Base-by-base conservation (phyloP, 2,113 vertebrate genomes). In the Smithornis capensis region DNA sequence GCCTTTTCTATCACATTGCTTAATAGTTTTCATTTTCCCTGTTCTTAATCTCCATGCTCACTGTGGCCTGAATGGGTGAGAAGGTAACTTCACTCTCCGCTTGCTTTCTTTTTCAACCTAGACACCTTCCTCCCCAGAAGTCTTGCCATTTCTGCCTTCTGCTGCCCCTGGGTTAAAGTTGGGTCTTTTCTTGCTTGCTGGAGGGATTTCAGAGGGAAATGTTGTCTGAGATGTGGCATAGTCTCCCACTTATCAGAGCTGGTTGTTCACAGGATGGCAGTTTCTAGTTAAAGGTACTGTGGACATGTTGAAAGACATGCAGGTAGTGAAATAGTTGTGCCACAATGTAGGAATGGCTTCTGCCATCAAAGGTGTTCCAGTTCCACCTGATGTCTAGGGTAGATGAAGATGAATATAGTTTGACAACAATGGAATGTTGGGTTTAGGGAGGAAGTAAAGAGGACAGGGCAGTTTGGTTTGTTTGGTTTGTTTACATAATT, bases 231-330 rank as follows among this genome's bases (percentile, higher is more conserved):
- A 74, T 31, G 44, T 33, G 12, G 9, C 10, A 12, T 52, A 45
- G 15, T 53, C 21, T 84, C 9, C 7, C 5, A 4, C 29, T 80
- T 84, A 29, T 0, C 33, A 47, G 37, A 78, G 37, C 19, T 67
- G 15, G 13, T 55, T 0, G 0, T 68, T 82, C 68, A 33, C 2
- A 4, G 44, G 25, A 16, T 59, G 47, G 13, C 38, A 55, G 17
- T 47, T 82, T 62, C 12, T 70, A 38, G 21, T 65, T 86, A 7
- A 37, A 50, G 18, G 11, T 85, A 29, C 21, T 74, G 40, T 8
- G 5, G 59, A 38, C 1, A 0, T 79, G 28, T 38, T 83, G 62
- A 63, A 77, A 62, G 50, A 33, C 5, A 1, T 63, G 38, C 65
- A 67, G 33, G 6, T 21, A 37, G 13, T 63, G n/a, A 74, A 91